phyloP scores from a whole-genome alignment of 2,113 vertebrate species.

The Thymallus thymallus region DNA sequence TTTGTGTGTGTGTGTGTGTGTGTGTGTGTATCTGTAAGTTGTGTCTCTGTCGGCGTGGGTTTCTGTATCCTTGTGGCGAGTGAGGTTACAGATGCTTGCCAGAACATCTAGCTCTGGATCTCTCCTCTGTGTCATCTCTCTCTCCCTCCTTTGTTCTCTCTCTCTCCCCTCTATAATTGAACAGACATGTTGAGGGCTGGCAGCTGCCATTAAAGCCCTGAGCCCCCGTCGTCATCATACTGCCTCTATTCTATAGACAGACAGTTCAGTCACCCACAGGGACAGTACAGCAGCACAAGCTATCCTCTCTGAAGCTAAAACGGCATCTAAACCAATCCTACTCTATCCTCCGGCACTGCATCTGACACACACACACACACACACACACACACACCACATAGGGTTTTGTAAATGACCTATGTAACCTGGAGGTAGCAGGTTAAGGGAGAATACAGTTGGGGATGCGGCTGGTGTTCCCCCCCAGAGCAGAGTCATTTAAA shows the following conservation, averaged over 20 bases:
- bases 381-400: too few species aligned
- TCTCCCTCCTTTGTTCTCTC: too few species aligned
- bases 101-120: neutral
- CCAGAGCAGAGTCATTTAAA: neutral
- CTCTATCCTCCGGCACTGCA: too few species aligned
- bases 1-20: neutral
- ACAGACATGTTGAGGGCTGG: constrained; percentile 11
- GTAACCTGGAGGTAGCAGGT: too few species aligned
- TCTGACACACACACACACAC: too few species aligned
- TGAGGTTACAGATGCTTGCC: neutral
- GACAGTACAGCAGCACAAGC: too few species aligned
- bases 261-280: too few species aligned
- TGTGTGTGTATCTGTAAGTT: neutral
- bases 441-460: too few species aligned
- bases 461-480: too few species aligned
- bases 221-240: neutral
- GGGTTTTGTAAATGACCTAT: too few species aligned
- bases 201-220: constrained; percentile 14
- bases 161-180: constrained; percentile 32
- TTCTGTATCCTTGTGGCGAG: neutral
- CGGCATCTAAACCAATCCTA: too few species aligned
- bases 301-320: neutral
- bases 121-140: too few species aligned
- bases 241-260: neutral
- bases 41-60: neutral